These are phyloP conservation scores for Palaemon carinicauda DNA, from an alignment of 1,140 invertebrate species.

Conservation along the genomic window DNA sequence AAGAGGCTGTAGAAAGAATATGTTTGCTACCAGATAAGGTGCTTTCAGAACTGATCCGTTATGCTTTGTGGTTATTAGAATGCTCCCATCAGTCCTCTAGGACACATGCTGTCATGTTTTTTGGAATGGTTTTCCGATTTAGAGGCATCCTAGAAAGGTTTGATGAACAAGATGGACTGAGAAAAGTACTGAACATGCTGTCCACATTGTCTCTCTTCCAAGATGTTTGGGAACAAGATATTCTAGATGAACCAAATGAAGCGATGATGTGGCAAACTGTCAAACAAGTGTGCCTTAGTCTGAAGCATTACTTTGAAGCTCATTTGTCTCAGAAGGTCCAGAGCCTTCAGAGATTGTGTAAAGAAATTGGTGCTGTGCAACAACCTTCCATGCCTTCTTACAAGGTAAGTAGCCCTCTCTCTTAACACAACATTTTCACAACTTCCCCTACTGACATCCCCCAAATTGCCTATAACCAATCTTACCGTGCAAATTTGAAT, in stretches of 20 bases:
- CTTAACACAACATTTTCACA: too few species aligned
- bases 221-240: slow-evolving; percentile 48
- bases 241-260: slow-evolving; percentile 70
- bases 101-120: slow-evolving; percentile 97
- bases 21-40: slow-evolving; percentile 83
- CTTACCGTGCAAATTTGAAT: too few species aligned
- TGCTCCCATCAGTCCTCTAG: slow-evolving; percentile 95
- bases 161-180: slow-evolving; percentile 88
- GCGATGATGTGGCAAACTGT: slow-evolving; percentile 94
- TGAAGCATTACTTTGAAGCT: slow-evolving; percentile 91
- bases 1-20: slow-evolving; percentile 96
- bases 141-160: slow-evolving; percentile 91
- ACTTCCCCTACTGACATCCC: too few species aligned
- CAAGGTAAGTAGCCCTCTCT: slow-evolving; percentile 62
- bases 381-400: slow-evolving; percentile 64
- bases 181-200: slow-evolving; percentile 93
- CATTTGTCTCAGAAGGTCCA: slow-evolving; percentile 87
- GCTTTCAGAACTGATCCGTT: slow-evolving; percentile 82
- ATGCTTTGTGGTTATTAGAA: slow-evolving; percentile 92
- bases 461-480: too few species aligned
- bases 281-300: slow-evolving; percentile 87
- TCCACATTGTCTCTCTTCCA: slow-evolving; percentile 60
- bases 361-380: slow-evolving; percentile 63
- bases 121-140: slow-evolving; percentile 91
- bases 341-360: slow-evolving; percentile 74